Evolutionary conservation across 2,888 invertebrate genomes (phyloP), one percentile per base, ranked within the genome.

Genomic region (Scrobipalpa costella): DNA sequence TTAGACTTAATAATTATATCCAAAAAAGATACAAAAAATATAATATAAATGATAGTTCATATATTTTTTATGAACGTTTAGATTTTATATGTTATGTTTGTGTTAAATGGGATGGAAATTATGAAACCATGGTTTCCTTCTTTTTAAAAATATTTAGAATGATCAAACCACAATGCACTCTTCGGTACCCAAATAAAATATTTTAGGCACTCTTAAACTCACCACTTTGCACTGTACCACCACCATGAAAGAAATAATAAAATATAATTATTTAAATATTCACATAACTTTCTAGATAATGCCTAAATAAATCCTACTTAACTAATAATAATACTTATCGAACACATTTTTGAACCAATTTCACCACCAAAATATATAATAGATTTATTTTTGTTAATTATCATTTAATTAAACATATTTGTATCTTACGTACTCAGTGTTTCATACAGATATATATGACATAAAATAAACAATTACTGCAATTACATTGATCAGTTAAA

Each of bases 181-280:
- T 69, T 65, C 70, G 69, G 71, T 75, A 74, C 80, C 81, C 78
- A 79, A 72, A 69, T 74, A 33, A 49, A 15, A 62, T 71, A 71
- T 36, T 67, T 76, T 69, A 78, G 80, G 79, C 80, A 79, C 81
- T 77, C 85, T 73, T 75, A 75, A 79, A 91, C 90, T 90, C 85
- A 90, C 90, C 90, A 75, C 64, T n/a, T 59, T 52, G 58, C 21
- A 72, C 87, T 90, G 88, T 83, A 73, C 88, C 90, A 74, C 88
- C 90, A 90, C 90, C 90, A 90, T 90, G 90, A 84, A 90, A 90
- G 81, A 90, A 86, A 89, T 73, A 86, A 84, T 69, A 71, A 49
- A 36, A 36, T 38, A 44, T 15, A 68, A 66, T 63, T 61, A 65
- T 66, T 66, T 63, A 49, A 65, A 57, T 63, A 59, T 36, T 34